Conservation (phyloP, 2,888 invertebrate species). For the Papilio demoleus region DNA sequence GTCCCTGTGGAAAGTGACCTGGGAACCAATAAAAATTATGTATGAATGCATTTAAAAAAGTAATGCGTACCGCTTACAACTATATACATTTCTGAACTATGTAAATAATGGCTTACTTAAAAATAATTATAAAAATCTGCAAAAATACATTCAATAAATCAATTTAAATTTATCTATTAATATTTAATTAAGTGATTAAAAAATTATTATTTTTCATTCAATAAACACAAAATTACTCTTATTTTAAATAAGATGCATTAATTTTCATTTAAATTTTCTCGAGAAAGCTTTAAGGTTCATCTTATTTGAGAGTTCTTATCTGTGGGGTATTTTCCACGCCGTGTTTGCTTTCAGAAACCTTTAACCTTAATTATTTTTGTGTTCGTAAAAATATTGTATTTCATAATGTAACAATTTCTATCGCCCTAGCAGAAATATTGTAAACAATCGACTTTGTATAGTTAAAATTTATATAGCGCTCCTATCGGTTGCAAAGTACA, state of each 20-base stretch:
- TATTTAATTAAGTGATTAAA: not conserved
- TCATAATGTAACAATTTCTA: too few relatives aligned
- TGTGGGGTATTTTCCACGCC: not conserved
- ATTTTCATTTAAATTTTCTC: not conserved
- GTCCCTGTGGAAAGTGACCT: conserved; percentile 30
- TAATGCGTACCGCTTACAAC: not conserved
- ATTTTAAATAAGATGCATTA: not conserved
- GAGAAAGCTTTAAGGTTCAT: not conserved
- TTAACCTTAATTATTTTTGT: not conserved
- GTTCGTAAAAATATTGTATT: too few relatives aligned
- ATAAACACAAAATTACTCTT: not conserved
- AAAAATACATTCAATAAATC: too few relatives aligned
- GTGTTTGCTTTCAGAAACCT: not conserved
- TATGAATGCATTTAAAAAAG: conserved; percentile 26
- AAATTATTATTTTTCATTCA: not conserved
- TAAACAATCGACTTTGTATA: too few relatives aligned
- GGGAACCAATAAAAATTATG: conserved; percentile 29
- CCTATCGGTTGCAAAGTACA: too few relatives aligned
- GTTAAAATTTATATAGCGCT: too few relatives aligned
- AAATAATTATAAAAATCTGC: too few relatives aligned
- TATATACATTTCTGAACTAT: not conserved
- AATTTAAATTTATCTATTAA: too few relatives aligned
- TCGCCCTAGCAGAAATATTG: too few relatives aligned
- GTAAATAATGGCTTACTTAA: not conserved
- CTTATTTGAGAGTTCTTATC: not conserved